A percentile compares a stretch with the other conserved stretches of the same genome.
phyloP scores from a whole-genome alignment of 2,113 vertebrate genomes.

The Ameiurus melas region DNA sequence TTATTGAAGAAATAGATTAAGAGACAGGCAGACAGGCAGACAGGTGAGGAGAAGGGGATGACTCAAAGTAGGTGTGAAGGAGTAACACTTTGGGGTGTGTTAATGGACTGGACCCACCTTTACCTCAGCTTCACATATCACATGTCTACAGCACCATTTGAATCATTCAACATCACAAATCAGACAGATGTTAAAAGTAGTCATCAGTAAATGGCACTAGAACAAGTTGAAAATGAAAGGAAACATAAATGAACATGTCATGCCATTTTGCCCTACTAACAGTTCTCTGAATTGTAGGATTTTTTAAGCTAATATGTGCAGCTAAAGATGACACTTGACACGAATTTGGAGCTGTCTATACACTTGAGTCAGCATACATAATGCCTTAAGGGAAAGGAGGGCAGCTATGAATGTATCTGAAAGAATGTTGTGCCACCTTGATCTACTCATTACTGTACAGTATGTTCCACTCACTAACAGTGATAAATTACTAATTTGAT shows the following conservation, averaged over 20 bases:
- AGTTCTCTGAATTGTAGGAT: neutral
- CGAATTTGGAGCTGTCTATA: neutral
- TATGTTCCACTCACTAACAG: neutral
- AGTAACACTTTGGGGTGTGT: constrained; percentile 27
- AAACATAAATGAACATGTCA: neutral
- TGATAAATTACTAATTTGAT: neutral
- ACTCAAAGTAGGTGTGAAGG: constrained; percentile 36
- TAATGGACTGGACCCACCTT: neutral
- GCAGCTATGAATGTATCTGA: neutral
- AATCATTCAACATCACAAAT: neutral
- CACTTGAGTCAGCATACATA: constrained; percentile 5
- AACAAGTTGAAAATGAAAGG: neutral
- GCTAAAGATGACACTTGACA: neutral
- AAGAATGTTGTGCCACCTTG: constrained; percentile 17
- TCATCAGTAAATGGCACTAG: neutral
- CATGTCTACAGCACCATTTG: neutral
- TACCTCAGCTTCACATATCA: neutral
- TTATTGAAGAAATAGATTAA: neutral
- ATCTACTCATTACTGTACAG: neutral
- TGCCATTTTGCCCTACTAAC: neutral
- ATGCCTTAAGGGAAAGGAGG: constrained; percentile 16
- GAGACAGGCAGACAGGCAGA: neutral
- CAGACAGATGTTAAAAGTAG: neutral
- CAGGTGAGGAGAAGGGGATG: neutral
- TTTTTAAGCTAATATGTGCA: neutral